Evolutionary conservation across 2,888 invertebrate genomes (phyloP).

Genomic region (Seira ritae): DNA sequence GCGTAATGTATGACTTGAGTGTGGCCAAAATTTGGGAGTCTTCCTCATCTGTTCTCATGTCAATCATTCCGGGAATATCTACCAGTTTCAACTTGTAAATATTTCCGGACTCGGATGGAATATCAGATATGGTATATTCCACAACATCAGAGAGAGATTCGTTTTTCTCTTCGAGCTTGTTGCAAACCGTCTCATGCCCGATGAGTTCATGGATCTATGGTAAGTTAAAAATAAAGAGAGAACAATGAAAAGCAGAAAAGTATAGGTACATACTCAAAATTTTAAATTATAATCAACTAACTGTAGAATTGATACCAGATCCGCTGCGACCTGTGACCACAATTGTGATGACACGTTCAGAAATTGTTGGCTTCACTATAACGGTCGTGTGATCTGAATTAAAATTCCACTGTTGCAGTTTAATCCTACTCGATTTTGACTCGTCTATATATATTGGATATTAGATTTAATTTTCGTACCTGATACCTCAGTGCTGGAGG

Average conservation of each 20-base stretch:
- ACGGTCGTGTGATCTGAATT: too few species aligned
- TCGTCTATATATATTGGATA: too few species aligned
- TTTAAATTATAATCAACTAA: neutral
- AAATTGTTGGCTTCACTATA: neutral
- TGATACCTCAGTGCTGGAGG: too few species aligned
- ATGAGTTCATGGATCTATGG: constrained; percentile 37
- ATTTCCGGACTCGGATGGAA: neutral
- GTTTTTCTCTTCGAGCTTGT: neutral
- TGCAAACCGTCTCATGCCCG: constrained; percentile 1
- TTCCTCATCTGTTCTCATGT: constrained; percentile 22
- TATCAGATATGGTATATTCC: constrained; percentile 26
- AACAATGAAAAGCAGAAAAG: neutral
- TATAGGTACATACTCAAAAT: neutral
- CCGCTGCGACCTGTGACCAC: constrained; percentile 42
- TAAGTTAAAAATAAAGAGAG: neutral
- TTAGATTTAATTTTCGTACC: too few species aligned
- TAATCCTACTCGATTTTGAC: too few species aligned
- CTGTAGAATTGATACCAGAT: constrained; percentile 39
- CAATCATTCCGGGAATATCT: constrained; percentile 43
- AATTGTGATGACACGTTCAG: neutral
- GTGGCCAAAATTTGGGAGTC: constrained; percentile 33
- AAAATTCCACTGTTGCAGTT: too few species aligned
- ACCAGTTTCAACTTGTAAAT: constrained; percentile 22
- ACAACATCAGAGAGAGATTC: constrained; percentile 13
- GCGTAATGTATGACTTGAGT: constrained; percentile 20